Conservation (phyloP, 2,797 vertebrate genomes). For the Ctenochaetus hawaiiensis region DNA sequence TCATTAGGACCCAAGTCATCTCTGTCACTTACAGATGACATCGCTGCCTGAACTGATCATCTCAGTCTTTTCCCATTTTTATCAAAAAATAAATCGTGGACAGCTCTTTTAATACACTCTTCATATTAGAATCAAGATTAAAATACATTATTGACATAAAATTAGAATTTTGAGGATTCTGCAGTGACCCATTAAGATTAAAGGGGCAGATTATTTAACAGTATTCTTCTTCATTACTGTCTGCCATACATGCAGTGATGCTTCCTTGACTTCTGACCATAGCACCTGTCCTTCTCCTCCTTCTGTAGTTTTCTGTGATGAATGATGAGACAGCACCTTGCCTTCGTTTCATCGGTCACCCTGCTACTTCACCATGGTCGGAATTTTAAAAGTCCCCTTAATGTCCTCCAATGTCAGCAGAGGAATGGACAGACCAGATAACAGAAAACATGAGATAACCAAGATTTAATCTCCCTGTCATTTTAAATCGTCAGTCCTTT, state of each 20-base stretch:
- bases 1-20: slow-evolving; percentile 80
- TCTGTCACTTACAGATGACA: slow-evolving; percentile 74
- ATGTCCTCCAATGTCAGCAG: slow-evolving; percentile 7
- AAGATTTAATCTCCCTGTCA: slow-evolving; percentile 3
- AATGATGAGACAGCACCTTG: slow-evolving; percentile 20
- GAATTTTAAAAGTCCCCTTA: slow-evolving; percentile 36
- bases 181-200: neutral
- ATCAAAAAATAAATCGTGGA: slow-evolving; percentile 23
- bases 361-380: slow-evolving; percentile 36
- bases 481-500: slow-evolving; percentile 7
- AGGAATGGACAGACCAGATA: slow-evolving; percentile 29
- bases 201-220: neutral
- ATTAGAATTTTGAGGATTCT: neutral
- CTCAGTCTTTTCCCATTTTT: slow-evolving; percentile 56
- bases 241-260: neutral
- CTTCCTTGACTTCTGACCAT: slow-evolving; percentile 3
- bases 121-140: slow-evolving; percentile 10
- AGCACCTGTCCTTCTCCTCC: neutral
- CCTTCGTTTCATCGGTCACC: slow-evolving; percentile 37
- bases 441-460: slow-evolving; percentile 14
- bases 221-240: neutral
- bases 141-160: neutral
- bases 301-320: slow-evolving; percentile 15
- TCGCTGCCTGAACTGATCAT: slow-evolving; percentile 44
- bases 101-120: neutral